These are phyloP conservation scores for Otocyon megalotis DNA, from an alignment of 2,113 vertebrate genomes.

Conservation along the genomic window DNA sequence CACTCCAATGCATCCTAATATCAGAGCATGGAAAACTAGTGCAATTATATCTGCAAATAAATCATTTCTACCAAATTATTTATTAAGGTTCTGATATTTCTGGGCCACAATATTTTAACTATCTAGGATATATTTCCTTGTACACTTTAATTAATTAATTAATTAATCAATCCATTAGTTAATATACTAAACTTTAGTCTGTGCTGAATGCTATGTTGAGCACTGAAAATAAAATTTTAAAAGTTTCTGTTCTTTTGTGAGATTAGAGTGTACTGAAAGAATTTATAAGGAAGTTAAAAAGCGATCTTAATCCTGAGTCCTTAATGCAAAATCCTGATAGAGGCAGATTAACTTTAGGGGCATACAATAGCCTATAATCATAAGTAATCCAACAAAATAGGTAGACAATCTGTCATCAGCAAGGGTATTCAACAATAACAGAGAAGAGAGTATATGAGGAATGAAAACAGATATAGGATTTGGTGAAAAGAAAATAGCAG, in stretches of 20 bases:
- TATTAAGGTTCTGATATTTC: slow-evolving; percentile 4
- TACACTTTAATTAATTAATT: slow-evolving; percentile 27
- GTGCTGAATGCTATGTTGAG: not conserved
- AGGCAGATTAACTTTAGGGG: slow-evolving; percentile 7
- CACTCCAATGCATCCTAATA: not conserved
- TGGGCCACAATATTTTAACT: not conserved
- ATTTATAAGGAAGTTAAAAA: not conserved
- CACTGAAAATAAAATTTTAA: slow-evolving; percentile 29
- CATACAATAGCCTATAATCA: slow-evolving; percentile 5
- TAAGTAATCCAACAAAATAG: slow-evolving; percentile 26
- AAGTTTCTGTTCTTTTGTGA: not conserved
- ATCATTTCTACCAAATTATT: not conserved
- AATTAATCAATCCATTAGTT: slow-evolving; percentile 23
- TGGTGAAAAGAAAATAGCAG: not conserved
- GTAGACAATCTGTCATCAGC: not conserved
- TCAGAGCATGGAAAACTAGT: not conserved
- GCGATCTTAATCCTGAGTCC: not conserved
- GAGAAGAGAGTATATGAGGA: not conserved
- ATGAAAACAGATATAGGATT: not conserved
- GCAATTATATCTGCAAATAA: not conserved
- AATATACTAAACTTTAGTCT: not conserved
- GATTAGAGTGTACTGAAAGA: not conserved
- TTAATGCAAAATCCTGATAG: slow-evolving; percentile 47
- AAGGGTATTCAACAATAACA: not conserved
- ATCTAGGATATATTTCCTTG: not conserved